These are phyloP conservation scores for Sinocyclocheilus rhinocerous DNA, from an alignment of 2,113 vertebrate genomes.

Conservation along the genomic window DNA sequence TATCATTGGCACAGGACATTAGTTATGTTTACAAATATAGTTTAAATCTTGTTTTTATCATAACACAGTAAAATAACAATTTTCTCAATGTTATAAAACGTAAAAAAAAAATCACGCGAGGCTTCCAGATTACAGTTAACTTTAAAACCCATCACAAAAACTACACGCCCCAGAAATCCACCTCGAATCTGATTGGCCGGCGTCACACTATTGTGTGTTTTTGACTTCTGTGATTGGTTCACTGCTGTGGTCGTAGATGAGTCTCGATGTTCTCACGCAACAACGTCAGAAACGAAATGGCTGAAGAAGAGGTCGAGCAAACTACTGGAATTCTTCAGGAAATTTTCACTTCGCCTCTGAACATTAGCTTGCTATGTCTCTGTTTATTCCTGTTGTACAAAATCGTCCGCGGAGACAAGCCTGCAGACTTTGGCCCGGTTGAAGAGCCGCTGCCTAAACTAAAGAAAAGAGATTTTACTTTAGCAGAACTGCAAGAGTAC, in stretches of 20 bases:
- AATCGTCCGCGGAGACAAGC: conserved; percentile 87
- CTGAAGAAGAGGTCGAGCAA: conserved; percentile 71
- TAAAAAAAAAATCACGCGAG: background rate
- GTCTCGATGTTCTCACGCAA: background rate
- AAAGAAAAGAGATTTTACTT: conserved; percentile 86
- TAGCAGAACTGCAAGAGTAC: conserved; percentile 81
- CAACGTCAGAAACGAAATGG: conserved; percentile 68
- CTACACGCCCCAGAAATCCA: conserved; percentile 14
- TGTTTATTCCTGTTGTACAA: conserved; percentile 92
- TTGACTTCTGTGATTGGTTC: conserved; percentile 46
- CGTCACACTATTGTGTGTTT: background rate
- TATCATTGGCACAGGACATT: too few species aligned
- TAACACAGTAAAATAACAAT: background rate
- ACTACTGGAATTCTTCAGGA: conserved; percentile 84
- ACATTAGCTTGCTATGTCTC: conserved; percentile 87
- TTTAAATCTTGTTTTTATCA: background rate
- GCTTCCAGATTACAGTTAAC: background rate
- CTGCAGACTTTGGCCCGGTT: conserved; percentile 66
- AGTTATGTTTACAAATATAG: background rate
- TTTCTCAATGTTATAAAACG: background rate
- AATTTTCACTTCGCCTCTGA: conserved; percentile 89
- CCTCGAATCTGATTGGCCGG: conserved; percentile 39
- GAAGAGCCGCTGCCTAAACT: conserved; percentile 81
- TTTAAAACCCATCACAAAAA: background rate
- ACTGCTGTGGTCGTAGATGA: background rate